Base-by-base conservation (phyloP, 1,140 invertebrate species). In the Drosophila nasuta region DNA sequence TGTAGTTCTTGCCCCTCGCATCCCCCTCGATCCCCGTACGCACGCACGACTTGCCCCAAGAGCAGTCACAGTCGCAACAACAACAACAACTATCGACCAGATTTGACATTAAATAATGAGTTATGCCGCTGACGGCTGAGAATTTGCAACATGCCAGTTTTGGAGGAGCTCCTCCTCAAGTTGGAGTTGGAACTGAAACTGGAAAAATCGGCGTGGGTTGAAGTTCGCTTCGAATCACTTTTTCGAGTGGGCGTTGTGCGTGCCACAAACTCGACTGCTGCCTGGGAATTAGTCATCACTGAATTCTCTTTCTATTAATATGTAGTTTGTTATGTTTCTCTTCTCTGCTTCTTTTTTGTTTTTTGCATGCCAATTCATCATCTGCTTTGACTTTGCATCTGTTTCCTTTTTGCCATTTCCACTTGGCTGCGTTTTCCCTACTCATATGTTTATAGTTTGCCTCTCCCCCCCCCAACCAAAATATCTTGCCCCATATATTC, bases 41-140 rank as follows among this genome's bases (percentile, higher is more conserved):
- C 59, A 76, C 73, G 67, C 73, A 79, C 67, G 68, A 71, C 49
- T 56, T 71, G 64, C 67, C 49, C 46, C 57, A 15, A 25, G 20
- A 20, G 35, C 62, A 41, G 25, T 41, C 11, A 15, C 20, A 52
- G 25, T 45, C 52, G 3, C 35, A 38, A 10, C 51, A 15, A 15
- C 33, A 52, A 64, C 48, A 57, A 46, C 49, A 67, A 78, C 78
- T 73, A 69, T 81, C 75, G 78, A 79, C 74, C 75, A 75, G 85
- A 90, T 81, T 89, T 89, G 85, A 89, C 85, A 90, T 90, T 89
- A 89, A 89, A 90, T 89, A 90, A 89, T 89, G 85, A 89, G 85
- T 85, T 83, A 85, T 89, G 75, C 81, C 54, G 71, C 83, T 88
- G 85, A 88, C 77, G 85, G 64, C 74, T 79, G 75, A 88, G 85